phyloP scores from a whole-genome alignment of 2,888 invertebrate species.

The Enchytraeus crypticus region DNA sequence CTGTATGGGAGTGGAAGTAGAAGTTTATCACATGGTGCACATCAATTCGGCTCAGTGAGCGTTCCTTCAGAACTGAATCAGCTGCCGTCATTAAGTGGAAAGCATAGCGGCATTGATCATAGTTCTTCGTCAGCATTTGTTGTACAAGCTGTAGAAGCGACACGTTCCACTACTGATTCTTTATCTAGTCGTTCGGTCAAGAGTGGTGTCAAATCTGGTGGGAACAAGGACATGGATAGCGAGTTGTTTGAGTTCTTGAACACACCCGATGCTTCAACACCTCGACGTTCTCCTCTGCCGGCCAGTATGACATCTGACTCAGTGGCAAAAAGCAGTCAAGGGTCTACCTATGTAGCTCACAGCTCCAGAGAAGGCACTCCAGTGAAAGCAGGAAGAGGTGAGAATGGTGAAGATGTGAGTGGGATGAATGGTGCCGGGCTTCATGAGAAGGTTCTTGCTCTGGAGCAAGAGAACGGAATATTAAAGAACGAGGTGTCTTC shows the following conservation, averaged over 20 bases:
- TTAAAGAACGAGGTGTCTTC: neutral
- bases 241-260: conserved; percentile 51
- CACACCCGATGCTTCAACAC: conserved; percentile 34
- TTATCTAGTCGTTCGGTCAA: neutral
- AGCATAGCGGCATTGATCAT: neutral
- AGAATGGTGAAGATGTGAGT: neutral
- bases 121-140: neutral
- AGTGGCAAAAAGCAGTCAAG: neutral
- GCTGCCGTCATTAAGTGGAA: neutral
- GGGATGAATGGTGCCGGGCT: neutral
- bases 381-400: neutral
- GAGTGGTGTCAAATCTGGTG: neutral
- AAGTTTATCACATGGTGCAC: neutral
- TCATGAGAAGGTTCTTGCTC: neutral
- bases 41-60: neutral
- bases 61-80: neutral
- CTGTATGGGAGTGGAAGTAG: neutral
- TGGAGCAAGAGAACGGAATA: neutral
- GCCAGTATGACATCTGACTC: neutral
- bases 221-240: conserved; percentile 44
- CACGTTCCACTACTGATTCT: neutral
- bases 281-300: neutral
- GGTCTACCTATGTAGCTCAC: neutral
- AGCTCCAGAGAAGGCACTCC: neutral
- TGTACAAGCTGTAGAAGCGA: neutral